These are phyloP conservation scores for Watersipora subatra DNA, from an alignment of 1,140 invertebrate species.

Conservation along the genomic window DNA sequence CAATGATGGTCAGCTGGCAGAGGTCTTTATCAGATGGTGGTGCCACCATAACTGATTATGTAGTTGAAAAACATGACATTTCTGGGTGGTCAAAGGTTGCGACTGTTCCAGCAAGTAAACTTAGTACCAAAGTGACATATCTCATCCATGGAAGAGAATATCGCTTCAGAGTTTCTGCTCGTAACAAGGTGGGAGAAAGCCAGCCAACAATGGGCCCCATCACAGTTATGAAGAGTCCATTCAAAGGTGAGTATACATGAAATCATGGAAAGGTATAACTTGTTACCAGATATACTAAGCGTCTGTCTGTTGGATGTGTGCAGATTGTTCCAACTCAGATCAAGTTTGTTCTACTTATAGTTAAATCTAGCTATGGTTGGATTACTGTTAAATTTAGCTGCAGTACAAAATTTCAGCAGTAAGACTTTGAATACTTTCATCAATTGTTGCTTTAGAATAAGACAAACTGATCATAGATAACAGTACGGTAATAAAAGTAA, in stretches of 20 bases:
- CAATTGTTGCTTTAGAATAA: too few relatives aligned
- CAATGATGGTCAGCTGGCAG: constrained; percentile 60
- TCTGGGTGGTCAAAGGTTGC: constrained; percentile 79
- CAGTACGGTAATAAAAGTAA: too few relatives aligned
- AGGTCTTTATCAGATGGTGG: constrained; percentile 70
- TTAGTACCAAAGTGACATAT: constrained; percentile 42
- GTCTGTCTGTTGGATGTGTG: too few relatives aligned
- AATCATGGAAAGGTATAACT: too few relatives aligned
- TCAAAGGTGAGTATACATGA: background rate
- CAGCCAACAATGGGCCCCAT: constrained; percentile 52
- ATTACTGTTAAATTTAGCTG: too few relatives aligned
- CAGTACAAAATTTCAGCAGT: too few relatives aligned
- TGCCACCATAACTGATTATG: constrained; percentile 81
- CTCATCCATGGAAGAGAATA: constrained; percentile 58
- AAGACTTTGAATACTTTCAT: too few relatives aligned
- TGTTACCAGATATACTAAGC: too few relatives aligned
- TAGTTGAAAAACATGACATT: constrained; percentile 74
- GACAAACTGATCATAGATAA: too few relatives aligned
- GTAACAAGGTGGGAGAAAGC: constrained; percentile 89
- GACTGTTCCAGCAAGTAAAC: constrained; percentile 53
- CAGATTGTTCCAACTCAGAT: too few relatives aligned
- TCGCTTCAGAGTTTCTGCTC: constrained; percentile 90
- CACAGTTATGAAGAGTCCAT: constrained; percentile 14
- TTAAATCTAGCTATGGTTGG: too few relatives aligned
- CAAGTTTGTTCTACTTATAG: too few relatives aligned